A percentile compares a stretch with the other conserved stretches of the same genome.
phyloP scores from a whole-genome alignment of 2,113 vertebrate species.

The Cichladusa arquata region DNA sequence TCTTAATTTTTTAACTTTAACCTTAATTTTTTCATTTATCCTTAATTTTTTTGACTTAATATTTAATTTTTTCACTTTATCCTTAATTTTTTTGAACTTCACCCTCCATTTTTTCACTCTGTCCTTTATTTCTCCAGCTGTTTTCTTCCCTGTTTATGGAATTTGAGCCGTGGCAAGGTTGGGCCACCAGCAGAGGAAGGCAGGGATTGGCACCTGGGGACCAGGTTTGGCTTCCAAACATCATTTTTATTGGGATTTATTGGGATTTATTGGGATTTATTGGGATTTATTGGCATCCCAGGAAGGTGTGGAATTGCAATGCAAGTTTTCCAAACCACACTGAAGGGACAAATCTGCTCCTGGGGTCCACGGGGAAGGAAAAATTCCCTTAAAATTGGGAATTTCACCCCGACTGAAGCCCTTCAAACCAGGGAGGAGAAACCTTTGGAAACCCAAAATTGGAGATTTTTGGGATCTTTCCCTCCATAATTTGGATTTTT shows the following conservation, averaged over 20 bases:
- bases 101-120: not conserved
- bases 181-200: not conserved
- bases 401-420: not conserved
- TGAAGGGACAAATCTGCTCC: not conserved
- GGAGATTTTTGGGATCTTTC: not conserved
- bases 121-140: not conserved
- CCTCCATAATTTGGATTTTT: not conserved
- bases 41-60: not conserved
- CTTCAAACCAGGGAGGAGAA: not conserved
- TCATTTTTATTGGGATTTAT: not conserved
- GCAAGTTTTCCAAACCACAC: fast-evolving
- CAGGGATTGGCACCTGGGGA: not conserved
- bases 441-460: not conserved
- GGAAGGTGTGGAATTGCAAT: not conserved
- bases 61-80: not conserved
- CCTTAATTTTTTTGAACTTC: not conserved
- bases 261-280: not conserved
- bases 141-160: not conserved
- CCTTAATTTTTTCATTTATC: too few species aligned
- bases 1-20: too few species aligned
- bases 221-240: not conserved
- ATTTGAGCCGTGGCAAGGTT: not conserved
- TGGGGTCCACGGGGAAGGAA: not conserved
- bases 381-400: not conserved
- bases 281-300: too few species aligned